phyloP scores from a whole-genome alignment of 2,797 vertebrate genomes.

The Austrolebias charrua region DNA sequence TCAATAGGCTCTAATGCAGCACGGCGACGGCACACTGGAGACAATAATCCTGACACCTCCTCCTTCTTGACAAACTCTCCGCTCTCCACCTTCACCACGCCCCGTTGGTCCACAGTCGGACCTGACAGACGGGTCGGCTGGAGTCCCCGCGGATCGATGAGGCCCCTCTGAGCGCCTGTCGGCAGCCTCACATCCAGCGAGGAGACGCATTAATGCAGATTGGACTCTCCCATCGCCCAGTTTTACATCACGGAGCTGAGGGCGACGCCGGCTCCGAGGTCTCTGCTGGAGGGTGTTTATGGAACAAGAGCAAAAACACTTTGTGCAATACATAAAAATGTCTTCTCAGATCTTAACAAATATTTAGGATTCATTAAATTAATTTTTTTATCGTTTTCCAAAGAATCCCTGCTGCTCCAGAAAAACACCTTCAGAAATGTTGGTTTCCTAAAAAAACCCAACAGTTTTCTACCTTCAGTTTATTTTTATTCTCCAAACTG shows the following conservation, averaged over 20 bases:
- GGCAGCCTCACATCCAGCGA: constrained; percentile 18
- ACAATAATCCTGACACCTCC: constrained; percentile 72
- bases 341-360: too few species aligned
- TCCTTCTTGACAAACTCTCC: neutral
- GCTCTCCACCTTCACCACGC: constrained; percentile 25
- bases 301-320: neutral
- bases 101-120: constrained; percentile 19
- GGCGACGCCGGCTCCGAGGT: too few species aligned
- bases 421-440: too few species aligned
- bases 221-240: neutral
- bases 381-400: too few species aligned
- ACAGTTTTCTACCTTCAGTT: too few species aligned
- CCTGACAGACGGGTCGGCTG: constrained; percentile 50
- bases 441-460: too few species aligned
- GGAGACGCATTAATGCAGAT: constrained; percentile 45
- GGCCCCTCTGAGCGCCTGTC: constrained; percentile 31
- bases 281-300: neutral
- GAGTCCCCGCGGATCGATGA: constrained; percentile 50
- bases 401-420: too few species aligned
- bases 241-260: too few species aligned
- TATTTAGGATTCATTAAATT: too few species aligned
- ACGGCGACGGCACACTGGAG: constrained; percentile 71
- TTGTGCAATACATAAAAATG: neutral
- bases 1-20: constrained; percentile 80
- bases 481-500: too few species aligned